Evolutionary conservation across 2,888 invertebrate species (phyloP).

Genomic region (Coelogynopora nodosa): DNA sequence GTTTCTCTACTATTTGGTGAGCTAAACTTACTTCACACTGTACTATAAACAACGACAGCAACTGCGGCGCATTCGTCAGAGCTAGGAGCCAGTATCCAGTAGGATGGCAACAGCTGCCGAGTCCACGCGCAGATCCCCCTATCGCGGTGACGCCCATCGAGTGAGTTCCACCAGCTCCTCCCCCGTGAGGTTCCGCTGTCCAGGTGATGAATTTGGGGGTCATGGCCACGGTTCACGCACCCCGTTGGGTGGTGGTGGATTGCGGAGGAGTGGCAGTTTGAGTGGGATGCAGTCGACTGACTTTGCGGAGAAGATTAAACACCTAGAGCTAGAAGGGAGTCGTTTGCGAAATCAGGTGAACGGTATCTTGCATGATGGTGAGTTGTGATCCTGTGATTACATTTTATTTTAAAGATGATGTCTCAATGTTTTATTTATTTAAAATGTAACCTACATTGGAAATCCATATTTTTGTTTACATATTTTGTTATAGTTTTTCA

Average conservation of each 20-base stretch:
- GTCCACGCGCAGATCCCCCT: neutral
- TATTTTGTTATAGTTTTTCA: too few species aligned
- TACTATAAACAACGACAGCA: too few species aligned
- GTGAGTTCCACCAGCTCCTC: neutral
- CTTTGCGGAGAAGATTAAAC: neutral
- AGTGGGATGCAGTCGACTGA: neutral
- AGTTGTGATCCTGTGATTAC: too few species aligned
- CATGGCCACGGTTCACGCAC: neutral
- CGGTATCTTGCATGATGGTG: neutral
- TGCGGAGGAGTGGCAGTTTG: neutral
- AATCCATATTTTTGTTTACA: too few species aligned
- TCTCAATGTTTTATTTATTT: too few species aligned
- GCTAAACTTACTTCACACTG: too few species aligned
- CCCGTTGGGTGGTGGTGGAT: neutral
- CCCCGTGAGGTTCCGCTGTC: neutral
- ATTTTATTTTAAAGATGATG: too few species aligned
- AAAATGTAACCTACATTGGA: too few species aligned
- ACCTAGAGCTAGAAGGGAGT: neutral
- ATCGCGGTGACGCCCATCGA: neutral
- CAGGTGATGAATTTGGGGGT: neutral
- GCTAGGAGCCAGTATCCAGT: neutral
- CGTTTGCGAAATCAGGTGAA: neutral
- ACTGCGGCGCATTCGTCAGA: too few species aligned
- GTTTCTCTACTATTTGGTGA: too few species aligned
- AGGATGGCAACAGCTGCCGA: neutral